Conservation (phyloP, 2,888 invertebrate genomes). For the Drosophila paranaensis region DNA sequence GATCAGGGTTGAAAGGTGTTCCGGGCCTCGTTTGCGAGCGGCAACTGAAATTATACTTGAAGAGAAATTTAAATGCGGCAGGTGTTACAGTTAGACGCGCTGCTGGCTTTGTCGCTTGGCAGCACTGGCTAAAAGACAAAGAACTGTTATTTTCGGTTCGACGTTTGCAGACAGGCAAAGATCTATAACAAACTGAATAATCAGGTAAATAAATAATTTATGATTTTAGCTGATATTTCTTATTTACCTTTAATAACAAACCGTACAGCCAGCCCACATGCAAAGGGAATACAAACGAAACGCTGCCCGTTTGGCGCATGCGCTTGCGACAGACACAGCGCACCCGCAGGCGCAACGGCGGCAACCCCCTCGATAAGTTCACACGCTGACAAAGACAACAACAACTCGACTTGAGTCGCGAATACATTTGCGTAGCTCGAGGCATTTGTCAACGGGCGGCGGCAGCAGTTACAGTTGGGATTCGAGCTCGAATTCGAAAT, state of each 20-base stretch:
- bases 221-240: too few species aligned
- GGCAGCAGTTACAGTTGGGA: conserved; percentile 33
- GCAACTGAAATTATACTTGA: conserved; percentile 62
- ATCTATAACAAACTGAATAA: neutral
- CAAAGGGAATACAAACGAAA: neutral
- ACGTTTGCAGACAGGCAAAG: neutral
- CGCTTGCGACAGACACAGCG: conserved; percentile 17
- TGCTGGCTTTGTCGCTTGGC: conserved; percentile 34
- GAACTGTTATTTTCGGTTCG: neutral
- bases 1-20: conserved; percentile 67
- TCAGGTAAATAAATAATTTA: neutral
- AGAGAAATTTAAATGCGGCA: conserved; percentile 52
- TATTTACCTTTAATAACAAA: neutral
- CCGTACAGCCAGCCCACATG: neutral
- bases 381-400: conserved; percentile 58
- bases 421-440: conserved; percentile 45
- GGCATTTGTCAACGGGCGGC: conserved; percentile 45
- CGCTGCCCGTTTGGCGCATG: conserved; percentile 22
- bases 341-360: conserved; percentile 62
- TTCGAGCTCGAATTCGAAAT: conserved; percentile 36
- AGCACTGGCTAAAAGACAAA: conserved; percentile 28
- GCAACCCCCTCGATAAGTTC: conserved; percentile 51
- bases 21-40: conserved; percentile 34
- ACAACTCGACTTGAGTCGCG: conserved; percentile 29
- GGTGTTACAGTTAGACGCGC: conserved; percentile 66